Evolutionary conservation across 1,140 invertebrate genomes (phyloP), one percentile per base, ranked within the genome.

Genomic region (Nasonia longicornis): DNA sequence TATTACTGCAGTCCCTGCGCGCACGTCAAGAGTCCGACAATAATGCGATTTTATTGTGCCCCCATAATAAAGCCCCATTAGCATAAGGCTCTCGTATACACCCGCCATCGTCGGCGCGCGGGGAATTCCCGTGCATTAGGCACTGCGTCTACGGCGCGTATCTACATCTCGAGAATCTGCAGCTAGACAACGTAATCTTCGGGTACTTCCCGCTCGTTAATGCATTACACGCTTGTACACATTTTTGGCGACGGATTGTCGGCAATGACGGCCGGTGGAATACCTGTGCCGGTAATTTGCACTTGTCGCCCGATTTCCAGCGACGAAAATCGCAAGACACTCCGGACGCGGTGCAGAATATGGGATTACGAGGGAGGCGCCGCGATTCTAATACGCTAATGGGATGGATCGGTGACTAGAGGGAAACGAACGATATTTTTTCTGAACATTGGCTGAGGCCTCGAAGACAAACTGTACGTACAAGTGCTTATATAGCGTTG

Each of bases 111-210:
- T 35, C 31, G 0, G 31, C 14, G 52, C 12, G 26, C 22, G 42
- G 45, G 69, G 52, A 63, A 48, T 64, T 48, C 69, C 77, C 66
- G 69, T 12, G 20, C 69, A 64, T 0, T 69, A 31, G 31, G 63
- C 69, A 20, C 71, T 69, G 52, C 42, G 8, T 14, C 77, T 38
- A 72, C 69, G 29, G 3, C 8, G 42, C 69, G 64, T 79, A 79
- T 79, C 77, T 79, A 71, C 48, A 79, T 79, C 77, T 79, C 20
- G 67, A 48, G 67, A 45, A 45, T 78, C 45, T 35, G 35, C 31
- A 4, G 31, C 31, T 7, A 22, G 22, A 67, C 52, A 58, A 3
- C 16, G 20, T 58, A 58, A 58, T 58, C 52, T 58, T 16, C 3
- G 20, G 77, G 77, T 67, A 63, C 31, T 79, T 72, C 70, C 77